These are phyloP conservation scores for Trachelipus rathkii DNA, from an alignment of 1,140 invertebrate genomes.

Conservation along the genomic window DNA sequence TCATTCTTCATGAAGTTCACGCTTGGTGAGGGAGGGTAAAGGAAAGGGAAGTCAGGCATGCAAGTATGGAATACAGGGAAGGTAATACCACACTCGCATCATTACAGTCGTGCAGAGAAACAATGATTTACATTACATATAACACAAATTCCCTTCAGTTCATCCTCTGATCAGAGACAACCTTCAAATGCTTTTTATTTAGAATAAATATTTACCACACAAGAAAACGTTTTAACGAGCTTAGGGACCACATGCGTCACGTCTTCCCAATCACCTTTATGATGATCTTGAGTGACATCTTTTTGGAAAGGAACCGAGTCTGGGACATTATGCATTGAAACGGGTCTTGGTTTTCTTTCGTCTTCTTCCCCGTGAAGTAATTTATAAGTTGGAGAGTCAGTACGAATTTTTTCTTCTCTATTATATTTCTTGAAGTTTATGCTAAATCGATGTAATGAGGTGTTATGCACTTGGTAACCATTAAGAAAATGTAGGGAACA, in stretches of 20 bases:
- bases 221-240: neutral
- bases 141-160: neutral
- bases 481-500: no score
- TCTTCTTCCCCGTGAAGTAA: conserved; percentile 44
- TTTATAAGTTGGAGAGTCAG: conserved; percentile 42
- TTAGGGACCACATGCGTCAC: neutral
- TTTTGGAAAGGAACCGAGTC: conserved; percentile 22
- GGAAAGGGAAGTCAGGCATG: conserved; percentile 28
- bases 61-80: conserved; percentile 3
- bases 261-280: neutral
- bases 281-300: neutral
- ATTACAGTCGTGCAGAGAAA: neutral
- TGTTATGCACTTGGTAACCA: neutral
- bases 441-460: conserved; percentile 38
- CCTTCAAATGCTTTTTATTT: neutral
- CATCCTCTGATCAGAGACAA: neutral
- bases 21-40: conserved; percentile 53
- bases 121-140: neutral
- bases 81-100: neutral
- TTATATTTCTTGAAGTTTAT: conserved; percentile 52
- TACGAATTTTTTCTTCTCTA: conserved; percentile 37
- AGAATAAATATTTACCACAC: neutral
- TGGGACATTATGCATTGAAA: conserved; percentile 30
- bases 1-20: conserved; percentile 96
- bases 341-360: conserved; percentile 21